Base-by-base conservation (phyloP, 2,113 vertebrate genomes). In the Saccopteryx bilineata region DNA sequence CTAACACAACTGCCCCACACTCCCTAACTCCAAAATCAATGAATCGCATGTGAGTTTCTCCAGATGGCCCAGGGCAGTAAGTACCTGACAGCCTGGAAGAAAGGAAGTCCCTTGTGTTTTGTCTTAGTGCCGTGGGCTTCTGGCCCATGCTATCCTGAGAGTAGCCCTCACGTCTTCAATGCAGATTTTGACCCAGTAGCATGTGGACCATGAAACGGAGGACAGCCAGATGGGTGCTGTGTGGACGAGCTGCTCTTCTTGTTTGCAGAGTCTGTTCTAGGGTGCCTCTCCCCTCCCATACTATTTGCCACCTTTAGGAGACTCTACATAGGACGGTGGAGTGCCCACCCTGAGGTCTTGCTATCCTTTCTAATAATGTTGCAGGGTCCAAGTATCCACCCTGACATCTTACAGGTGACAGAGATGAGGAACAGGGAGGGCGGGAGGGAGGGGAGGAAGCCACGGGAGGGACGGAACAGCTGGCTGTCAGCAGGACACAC, bases 61-160 rank as follows among this genome's bases (percentile, higher is more conserved):
- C 19, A 10, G 17, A 15, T 5, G 24, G 5, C 46, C 12, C 17
- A 0, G 1, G 0, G 33, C 6, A 15, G 83, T 21, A 4, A 15
- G 83, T 21, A 4, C 9, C 78, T 12, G 7, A n/a, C 52, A 18
- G 14, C 24, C 39, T 14, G 5, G 19, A n/a, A 31, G 69, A 61
- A 86, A 60, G 14, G 10, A 11, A 18, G 9, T 56, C 46, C 15
- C n/a, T 54, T 28, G 3, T 28, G 75, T 5, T 46, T 83, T 65
- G 3, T 24, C 15, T 46, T 2, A 15, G 24, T 26, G 3, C 18
- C 11, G 2, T 46, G 31, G 31, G 3, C 26, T 8, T 23, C n/a
- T 12, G 23, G 54, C 33, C 19, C 2, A 0, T 2, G 12, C 65
- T 12, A 0, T 60, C 54, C 9, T 15, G 5, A n/a, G 46, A 9